phyloP scores from a whole-genome alignment of 2,113 vertebrate genomes.

The cattle (Bos taurus) region ARS-UCD2.0 NC_037328.1:154296501-154297000 shows the following conservation, averaged over 20 bases:
- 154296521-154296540: background rate
- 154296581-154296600: background rate
- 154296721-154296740: background rate
- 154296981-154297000: background rate
- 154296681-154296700: background rate
- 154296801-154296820: background rate
- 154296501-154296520: background rate
- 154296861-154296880: background rate
- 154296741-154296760: background rate
- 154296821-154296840: background rate
- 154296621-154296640: background rate
- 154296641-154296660: background rate
- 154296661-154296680: background rate
- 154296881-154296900: background rate
- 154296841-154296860: background rate
- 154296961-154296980: background rate
- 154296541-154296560: background rate
- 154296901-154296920: background rate
- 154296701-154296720: background rate
- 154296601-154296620: background rate
- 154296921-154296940: background rate
- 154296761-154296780: background rate
- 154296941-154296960: background rate
- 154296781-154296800: background rate
- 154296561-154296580: background rate